phyloP scores from a whole-genome alignment of 1,140 invertebrate genomes.

The Temnothorax longispinosus region DNA sequence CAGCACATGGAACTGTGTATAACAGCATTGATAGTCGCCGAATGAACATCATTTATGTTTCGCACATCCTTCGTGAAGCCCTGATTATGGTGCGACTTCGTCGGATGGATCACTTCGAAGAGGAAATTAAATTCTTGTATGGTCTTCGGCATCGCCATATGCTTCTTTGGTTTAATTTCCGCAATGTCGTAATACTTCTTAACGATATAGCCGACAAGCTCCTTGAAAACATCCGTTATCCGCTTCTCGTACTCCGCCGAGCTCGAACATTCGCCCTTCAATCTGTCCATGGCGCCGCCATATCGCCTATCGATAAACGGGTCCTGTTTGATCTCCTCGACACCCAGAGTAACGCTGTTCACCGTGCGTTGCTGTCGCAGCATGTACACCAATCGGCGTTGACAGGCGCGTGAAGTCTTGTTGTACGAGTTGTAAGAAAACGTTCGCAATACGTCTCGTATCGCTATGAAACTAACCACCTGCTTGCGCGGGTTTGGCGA shows the following conservation, averaged over 20 bases:
- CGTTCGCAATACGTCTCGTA: slow-evolving; percentile 89
- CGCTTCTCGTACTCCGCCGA: slow-evolving; percentile 75
- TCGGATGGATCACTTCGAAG: slow-evolving; percentile 78
- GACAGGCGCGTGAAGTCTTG: slow-evolving; percentile 91
- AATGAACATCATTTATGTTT: slow-evolving; percentile 79
- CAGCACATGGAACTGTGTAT: slow-evolving; percentile 89
- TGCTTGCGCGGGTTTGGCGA: slow-evolving; percentile 86
- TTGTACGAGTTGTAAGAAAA: slow-evolving; percentile 86
- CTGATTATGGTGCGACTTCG: slow-evolving; percentile 70
- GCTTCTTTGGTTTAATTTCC: slow-evolving; percentile 79
- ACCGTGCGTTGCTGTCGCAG: slow-evolving; percentile 87
- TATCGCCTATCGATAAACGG: slow-evolving; percentile 83
- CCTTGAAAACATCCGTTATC: slow-evolving; percentile 79
- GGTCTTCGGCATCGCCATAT: slow-evolving; percentile 79
- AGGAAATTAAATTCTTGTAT: slow-evolving; percentile 85
- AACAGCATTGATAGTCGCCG: slow-evolving; percentile 85
- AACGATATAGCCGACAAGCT: slow-evolving; percentile 81
- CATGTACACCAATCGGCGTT: slow-evolving; percentile 88
- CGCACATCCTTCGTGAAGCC: slow-evolving; percentile 78
- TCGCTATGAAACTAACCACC: slow-evolving; percentile 83
- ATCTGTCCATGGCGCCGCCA: slow-evolving; percentile 74
- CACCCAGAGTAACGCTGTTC: slow-evolving; percentile 87
- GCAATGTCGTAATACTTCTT: slow-evolving; percentile 83
- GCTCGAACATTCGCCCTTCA: slow-evolving; percentile 77
- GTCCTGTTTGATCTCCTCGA: slow-evolving; percentile 88